Conservation (phyloP, 2,797 vertebrate species). For the Anisognathus igniventris region DNA sequence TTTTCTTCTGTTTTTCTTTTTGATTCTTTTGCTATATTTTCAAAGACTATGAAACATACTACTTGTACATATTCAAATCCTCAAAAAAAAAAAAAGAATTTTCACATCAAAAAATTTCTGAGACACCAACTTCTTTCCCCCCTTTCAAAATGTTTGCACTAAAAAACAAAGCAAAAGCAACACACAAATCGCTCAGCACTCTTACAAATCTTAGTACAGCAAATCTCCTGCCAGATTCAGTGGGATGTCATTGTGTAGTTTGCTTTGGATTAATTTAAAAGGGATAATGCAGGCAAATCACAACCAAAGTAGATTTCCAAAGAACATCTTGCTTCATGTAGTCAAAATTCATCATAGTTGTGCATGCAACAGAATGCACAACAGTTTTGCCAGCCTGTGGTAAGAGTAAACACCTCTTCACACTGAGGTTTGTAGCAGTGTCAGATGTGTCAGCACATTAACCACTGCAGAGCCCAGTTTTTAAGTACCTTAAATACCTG, state of each 20-base stretch:
- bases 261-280: not conserved
- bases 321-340: not conserved
- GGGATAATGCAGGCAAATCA: not conserved
- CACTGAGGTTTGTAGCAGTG: not conserved
- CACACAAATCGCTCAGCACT: not conserved
- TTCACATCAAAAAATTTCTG: not conserved
- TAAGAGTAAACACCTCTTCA: not conserved
- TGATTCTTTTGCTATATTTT: not conserved
- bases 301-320: not conserved
- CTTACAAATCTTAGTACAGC: not conserved
- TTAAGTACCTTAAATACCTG: not conserved
- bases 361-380: not conserved
- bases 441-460: not conserved
- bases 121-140: not conserved
- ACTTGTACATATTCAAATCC: not conserved
- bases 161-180: not conserved
- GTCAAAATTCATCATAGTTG: not conserved
- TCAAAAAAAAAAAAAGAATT: not conserved
- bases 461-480: not conserved
- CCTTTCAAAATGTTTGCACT: not conserved
- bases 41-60: not conserved
- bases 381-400: not conserved
- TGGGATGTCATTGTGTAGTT: not conserved
- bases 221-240: not conserved
- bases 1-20: not conserved